Evolutionary conservation across 2,797 vertebrate species (phyloP), one percentile per base, ranked within the genome.

Genomic region (Rhinatrema bivittatum): DNA sequence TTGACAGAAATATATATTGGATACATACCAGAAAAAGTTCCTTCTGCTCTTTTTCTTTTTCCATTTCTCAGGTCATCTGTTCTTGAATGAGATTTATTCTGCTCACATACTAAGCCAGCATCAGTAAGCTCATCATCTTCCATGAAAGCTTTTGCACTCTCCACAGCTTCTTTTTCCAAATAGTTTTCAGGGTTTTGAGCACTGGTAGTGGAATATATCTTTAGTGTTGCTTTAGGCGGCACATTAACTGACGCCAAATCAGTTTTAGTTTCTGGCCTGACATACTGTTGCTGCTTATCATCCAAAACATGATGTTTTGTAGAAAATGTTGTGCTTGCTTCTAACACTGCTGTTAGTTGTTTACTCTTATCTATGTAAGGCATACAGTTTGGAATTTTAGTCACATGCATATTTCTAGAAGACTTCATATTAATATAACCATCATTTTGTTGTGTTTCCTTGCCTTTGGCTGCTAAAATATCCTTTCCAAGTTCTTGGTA

Each of bases 131-230:
- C 60, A 12, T 82, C 82, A 56, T 95, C 91, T 55, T 86, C 74
- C 51, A 91, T 70, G 60, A 94, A 86, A 46, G 89, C 91, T 71
- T 82, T 89, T 19, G 89, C 81, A 71, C 88, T 93, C 56, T 89
- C 89, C 19, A 85, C 65, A 29, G 89, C 81, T 72, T 95, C 93
- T 34, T 76, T 74, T 56, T 88, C 88, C 25, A 89, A 65, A 54
- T 73, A 72, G 47, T 23, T 75, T 62, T 85, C 79, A 63, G 79
- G 82, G 22, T 80, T 86, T 41, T 78, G 75, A 10, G 80, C 68
- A 31, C 71, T 81, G 36, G 38, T 12, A 42, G 45, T 7, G 50
- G 36, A 34, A 45, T 18, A 6, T 18, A 21, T 20, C 36, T 44
- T 38, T 2, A 1, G 30, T 40, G 48, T 56, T 52, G n/a, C 30